A percentile compares a stretch with the other conserved stretches of the same genome.
phyloP scores from a whole-genome alignment of 2,113 vertebrate genomes.

The Microtus oregoni region DNA sequence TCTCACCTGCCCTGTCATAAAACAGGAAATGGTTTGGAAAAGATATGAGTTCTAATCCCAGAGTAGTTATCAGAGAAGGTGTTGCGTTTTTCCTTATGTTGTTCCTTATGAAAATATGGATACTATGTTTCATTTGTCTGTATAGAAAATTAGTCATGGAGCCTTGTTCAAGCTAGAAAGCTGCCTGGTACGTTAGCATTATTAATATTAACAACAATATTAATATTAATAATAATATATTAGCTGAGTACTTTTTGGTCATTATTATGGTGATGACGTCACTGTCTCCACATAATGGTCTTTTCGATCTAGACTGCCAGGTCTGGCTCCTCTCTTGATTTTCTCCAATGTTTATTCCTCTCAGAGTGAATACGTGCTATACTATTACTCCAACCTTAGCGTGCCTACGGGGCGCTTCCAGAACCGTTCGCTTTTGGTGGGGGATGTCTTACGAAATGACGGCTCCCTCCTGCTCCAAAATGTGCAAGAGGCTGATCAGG shows the following conservation, averaged over 20 bases:
- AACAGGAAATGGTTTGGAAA: neutral
- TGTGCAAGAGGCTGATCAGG: conserved; percentile 88
- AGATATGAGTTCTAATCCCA: neutral
- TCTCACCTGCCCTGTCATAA: neutral
- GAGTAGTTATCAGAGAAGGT: neutral
- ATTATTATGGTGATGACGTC: neutral
- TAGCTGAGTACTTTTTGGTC: neutral
- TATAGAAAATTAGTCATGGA: neutral
- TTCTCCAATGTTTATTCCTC: neutral
- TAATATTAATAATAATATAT: too few relatives aligned
- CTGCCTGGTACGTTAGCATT: neutral
- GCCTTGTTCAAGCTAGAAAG: neutral
- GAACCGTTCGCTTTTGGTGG: conserved; percentile 86
- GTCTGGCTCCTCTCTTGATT: neutral
- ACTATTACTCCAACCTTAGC: conserved; percentile 79
- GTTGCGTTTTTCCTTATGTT: neutral
- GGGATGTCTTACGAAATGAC: conserved; percentile 86
- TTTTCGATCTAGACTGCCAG: neutral
- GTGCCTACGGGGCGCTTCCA: conserved; percentile 80
- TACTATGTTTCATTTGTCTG: neutral
- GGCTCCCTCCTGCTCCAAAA: conserved; percentile 91
- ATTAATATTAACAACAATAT: neutral
- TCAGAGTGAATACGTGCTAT: conserved; percentile 85
- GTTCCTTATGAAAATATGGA: neutral
- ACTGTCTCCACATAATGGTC: neutral